Evolutionary conservation across 2,888 invertebrate genomes (phyloP), one percentile per base, ranked within the genome.

Genomic region (Drosophila incognita): DNA sequence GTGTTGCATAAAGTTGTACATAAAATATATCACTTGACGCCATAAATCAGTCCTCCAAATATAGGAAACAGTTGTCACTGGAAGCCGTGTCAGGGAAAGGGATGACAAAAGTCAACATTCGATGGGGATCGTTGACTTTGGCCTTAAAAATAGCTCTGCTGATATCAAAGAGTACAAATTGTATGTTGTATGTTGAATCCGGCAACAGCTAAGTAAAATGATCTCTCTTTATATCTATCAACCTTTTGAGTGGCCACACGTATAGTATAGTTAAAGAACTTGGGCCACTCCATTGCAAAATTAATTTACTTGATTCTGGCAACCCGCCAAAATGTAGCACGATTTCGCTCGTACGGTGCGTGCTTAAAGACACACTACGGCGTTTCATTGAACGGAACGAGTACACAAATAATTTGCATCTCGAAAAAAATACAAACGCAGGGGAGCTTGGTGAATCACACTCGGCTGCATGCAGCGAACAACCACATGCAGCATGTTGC

Each of bases 71-170:
- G 15, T 38, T 49, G 21, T 53, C 68, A 6, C 58, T 65, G 42
- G 52, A 36, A 29, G 46, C 42, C 40, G 21, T 36, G 2, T 29
- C 29, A 33, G 52, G 66, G 24, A 40, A 59, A 33, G 64, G 65
- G 59, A 49, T 62, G 74, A 71, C 46, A 48, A 21, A 68, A 60
- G 81, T 87, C 84, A 73, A 64, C 56, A 67, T n/a, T 49, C 79
- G 57, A 27, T 53, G 42, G 74, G 58, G 73, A 83, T 72, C 81
- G 74, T 75, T 88, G 83, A 80, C 83, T 78, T 76, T 82, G 80
- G 64, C 70, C 70, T 69, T 81, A 79, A 65, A 76, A 82, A 80
- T 82, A 85, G 74, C 27, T 56, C 33, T 46, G 59, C n/a, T 38
- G 36, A 66, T 68, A 61, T 72, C 69, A 66, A 61, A 61, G 71